Base-by-base conservation (phyloP, 2,888 invertebrate species). In the Ceraclea dissimilis region DNA sequence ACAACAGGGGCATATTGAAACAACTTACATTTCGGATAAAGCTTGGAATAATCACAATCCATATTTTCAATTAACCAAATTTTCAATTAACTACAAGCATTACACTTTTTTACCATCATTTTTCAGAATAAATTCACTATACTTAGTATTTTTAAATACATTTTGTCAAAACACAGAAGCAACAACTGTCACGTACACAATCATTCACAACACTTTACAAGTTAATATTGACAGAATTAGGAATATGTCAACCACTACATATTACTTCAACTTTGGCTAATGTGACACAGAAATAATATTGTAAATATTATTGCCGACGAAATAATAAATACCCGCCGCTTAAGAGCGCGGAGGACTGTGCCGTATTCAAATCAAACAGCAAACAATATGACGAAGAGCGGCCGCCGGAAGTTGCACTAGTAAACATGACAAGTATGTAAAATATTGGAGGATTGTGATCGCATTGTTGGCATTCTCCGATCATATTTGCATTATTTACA, bases 391-490 rank as follows among this genome's bases (percentile, higher is more conserved):
- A n/a, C n/a, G 39, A 39, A 39, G 39, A 39, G 52, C 52, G 56
- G 52, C 59, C 59, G 70, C 74, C 76, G 76, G 77, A 78, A 79
- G 79, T 78, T 71, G 72, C 76, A 79, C 78, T 78, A 77, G 76
- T 81, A 82, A 81, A 82, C 82, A 82, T 81, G 83, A 82, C 84
- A 84, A 84, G 82, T 84, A 84, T 84, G 84, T 83, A 81, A 84
- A 83, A 83, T 83, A 84, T 84, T 83, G 81, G 80, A 81, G 82
- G 83, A 83, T 84, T 79, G 81, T 82, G 80, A 80, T 80, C 83
- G 81, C 83, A 83, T 83, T 82, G 82, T 82, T 81, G 77, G 79
- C 82, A 82, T 83, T 83, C 82, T 81, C 80, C 75, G 75, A 78
- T 79, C 78, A 79, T 80, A 81, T 81, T 79, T 75, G 74, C 73